phyloP scores from a whole-genome alignment of 1,140 invertebrate species.

The Gryon sp. region DNA sequence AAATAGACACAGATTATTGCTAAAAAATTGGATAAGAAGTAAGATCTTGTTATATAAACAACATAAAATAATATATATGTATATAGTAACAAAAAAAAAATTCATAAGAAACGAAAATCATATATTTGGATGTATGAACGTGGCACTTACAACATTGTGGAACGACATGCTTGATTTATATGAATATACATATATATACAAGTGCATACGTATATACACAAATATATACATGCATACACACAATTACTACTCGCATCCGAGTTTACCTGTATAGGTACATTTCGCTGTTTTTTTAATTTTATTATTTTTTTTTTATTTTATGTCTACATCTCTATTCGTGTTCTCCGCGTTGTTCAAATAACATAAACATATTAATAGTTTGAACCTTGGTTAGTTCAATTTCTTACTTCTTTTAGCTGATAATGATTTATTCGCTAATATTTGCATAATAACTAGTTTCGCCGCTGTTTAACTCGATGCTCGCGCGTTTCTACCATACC shows the following conservation, averaged over 20 bases:
- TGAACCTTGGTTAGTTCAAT: constrained; percentile 51
- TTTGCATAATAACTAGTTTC: constrained; percentile 64
- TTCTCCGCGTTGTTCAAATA: constrained; percentile 61
- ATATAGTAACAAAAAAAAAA: too few relatives aligned
- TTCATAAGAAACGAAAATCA: not conserved
- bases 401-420: constrained; percentile 61
- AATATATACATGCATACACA: constrained; percentile 13
- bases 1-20: too few relatives aligned
- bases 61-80: too few relatives aligned
- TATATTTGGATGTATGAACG: too few relatives aligned
- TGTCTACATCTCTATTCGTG: constrained; percentile 52
- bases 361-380: constrained; percentile 69
- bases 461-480: constrained; percentile 58
- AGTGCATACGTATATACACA: not conserved
- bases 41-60: too few relatives aligned
- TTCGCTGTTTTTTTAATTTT: constrained; percentile 25
- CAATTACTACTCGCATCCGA: constrained; percentile 17
- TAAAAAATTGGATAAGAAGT: too few relatives aligned
- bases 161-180: constrained; percentile 7
- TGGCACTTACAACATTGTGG: constrained; percentile 3
- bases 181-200: constrained; percentile 4
- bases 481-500: constrained; percentile 57
- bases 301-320: constrained; percentile 14
- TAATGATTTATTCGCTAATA: constrained; percentile 71
- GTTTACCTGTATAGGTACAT: constrained; percentile 16